Base-by-base conservation (phyloP, 2,888 invertebrate species). In the Cephus spinipes region DNA sequence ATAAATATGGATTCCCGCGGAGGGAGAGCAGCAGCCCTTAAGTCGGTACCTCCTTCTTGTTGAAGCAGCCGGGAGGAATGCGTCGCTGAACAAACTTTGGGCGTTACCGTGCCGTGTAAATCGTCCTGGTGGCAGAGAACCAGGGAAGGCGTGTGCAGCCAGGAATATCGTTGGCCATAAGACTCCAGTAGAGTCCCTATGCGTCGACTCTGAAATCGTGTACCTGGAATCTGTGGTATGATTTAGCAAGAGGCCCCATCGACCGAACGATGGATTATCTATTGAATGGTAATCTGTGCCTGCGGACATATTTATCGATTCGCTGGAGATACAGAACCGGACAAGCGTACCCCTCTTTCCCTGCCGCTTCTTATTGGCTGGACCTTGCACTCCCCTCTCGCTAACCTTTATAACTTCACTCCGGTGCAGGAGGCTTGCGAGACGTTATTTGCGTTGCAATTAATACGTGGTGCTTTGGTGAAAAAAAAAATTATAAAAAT, bases 51-150 rank as follows among this genome's bases (percentile, higher is more conserved):
- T 55, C 55, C 55, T 55, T 55, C 55, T 55, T 55, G 55, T 55
- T 23, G 55, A 55, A 71, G 71, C 71, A 71, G 71, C 71, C 71
- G 80, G 78, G 74, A 75, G 83, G 81, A 81, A 84, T 81, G 86
- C 87, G 83, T 86, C 83, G 81, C 81, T 84, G 87, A 87, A 85
- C 87, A 87, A 87, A 87, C 87, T 86, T 85, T 85, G 86, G 87
- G 87, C 87, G 87, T 86, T 83, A 84, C 86, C 74, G 73, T 77
- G 80, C 81, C 79, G 79, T 84, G 86, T 87, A 86, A 86, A 86
- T 86, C 81, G 80, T 76, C 74, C 32, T 36, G 79, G 73, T 77
- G 76, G 71, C 30, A 76, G 78, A 69, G 76, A 79, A 34, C 71
- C 33, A 32, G 34, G 11, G 36, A 35, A 36, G 74, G 74, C 74